phyloP scores from a whole-genome alignment of 1,140 invertebrate species.

The Pararge aegeria region DNA sequence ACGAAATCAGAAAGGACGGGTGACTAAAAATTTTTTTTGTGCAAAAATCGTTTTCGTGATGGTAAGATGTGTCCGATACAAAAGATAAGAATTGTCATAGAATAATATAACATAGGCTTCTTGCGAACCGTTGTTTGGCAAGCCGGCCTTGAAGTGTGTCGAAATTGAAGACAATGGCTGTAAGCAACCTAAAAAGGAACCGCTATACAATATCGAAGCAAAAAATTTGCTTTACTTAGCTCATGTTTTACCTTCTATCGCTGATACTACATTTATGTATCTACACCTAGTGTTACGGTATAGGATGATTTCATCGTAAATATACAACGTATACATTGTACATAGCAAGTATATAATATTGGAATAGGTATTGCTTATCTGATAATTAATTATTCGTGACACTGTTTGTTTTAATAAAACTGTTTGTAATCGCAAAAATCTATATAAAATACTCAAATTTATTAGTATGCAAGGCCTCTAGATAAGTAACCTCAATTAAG shows the following conservation, averaged over 20 bases:
- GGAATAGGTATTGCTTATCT: background rate
- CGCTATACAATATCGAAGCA: background rate
- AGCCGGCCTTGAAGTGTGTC: conserved; percentile 31
- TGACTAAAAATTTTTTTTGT: no score
- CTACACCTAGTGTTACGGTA: background rate
- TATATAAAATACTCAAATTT: background rate
- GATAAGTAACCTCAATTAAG: no score
- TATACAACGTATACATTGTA: no score
- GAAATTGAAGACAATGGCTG: conserved; percentile 25
- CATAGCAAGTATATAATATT: no score
- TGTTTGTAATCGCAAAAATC: background rate
- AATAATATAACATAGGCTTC: conserved; percentile 27
- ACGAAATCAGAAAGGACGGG: no score
- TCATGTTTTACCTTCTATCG: background rate
- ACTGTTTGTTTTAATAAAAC: background rate
- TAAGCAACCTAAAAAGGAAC: conserved; percentile 13
- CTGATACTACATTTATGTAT: background rate
- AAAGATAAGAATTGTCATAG: conserved; percentile 8
- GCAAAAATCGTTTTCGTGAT: background rate
- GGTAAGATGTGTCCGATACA: background rate
- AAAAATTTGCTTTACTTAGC: background rate
- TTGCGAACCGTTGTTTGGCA: conserved; percentile 28
- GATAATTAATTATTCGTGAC: background rate
- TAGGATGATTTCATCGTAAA: no score
- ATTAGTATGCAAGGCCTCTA: background rate